Percentiles rank a stretch among this genome's conserved stretches.
Evolutionary conservation across 2,888 invertebrate species (phyloP).

Genomic region (Psococerastis gibbosa): DNA sequence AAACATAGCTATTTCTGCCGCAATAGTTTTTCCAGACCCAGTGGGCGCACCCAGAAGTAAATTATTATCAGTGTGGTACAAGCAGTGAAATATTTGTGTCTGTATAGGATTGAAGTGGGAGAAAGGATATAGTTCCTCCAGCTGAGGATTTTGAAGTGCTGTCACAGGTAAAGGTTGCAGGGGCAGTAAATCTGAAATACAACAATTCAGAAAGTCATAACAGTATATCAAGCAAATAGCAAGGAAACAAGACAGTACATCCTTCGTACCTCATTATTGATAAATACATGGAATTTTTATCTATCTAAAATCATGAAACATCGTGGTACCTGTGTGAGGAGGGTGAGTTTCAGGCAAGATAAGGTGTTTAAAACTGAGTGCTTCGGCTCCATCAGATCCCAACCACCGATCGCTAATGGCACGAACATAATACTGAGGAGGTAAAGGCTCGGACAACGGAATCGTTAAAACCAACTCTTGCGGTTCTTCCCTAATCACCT

Average conservation of each 20-base stretch:
- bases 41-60: constrained; percentile 90
- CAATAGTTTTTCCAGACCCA: constrained; percentile 95
- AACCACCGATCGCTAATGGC: constrained; percentile 77
- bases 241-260: background rate
- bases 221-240: background rate
- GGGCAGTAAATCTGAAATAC: constrained; percentile 57
- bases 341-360: constrained; percentile 83
- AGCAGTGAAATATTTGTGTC: constrained; percentile 90
- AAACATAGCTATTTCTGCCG: constrained; percentile 94
- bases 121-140: constrained; percentile 72
- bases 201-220: no score
- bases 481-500: constrained; percentile 51
- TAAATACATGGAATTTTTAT: no score
- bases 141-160: constrained; percentile 55
- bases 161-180: constrained; percentile 76
- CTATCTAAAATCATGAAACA: constrained; percentile 11
- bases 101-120: constrained; percentile 97
- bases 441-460: constrained; percentile 77
- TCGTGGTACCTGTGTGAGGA: constrained; percentile 74
- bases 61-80: constrained; percentile 89
- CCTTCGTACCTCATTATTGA: background rate
- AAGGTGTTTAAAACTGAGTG: constrained; percentile 63
- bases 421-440: constrained; percentile 77
- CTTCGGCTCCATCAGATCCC: constrained; percentile 36
- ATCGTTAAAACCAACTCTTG: constrained; percentile 88